Base-by-base conservation (phyloP, 2,797 vertebrate genomes). In the Pitangus sulphuratus region DNA sequence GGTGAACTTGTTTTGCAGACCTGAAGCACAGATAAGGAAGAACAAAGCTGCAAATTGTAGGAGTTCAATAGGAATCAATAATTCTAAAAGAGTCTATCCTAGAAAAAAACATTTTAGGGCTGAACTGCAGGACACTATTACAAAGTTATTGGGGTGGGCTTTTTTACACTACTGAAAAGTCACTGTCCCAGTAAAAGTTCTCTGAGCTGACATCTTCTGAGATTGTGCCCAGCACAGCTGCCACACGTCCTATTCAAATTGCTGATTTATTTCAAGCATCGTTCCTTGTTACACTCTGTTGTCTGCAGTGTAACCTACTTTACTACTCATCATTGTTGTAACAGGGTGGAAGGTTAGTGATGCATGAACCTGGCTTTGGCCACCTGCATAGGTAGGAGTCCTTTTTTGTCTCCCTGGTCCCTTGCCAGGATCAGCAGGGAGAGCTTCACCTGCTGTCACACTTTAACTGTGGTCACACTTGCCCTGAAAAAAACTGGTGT, bases 381-480 rank as follows among this genome's bases (percentile, higher is more conserved):
- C 40, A 57, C 60, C 51, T 66, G 20, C 1, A 0, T 22, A 16
- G 39, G 19, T 25, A 72, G 54, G 54, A 54, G 17, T 33, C 15
- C 4, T 30, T 48, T 45, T 37, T 30, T 28, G 35, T 61, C 60
- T 64, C 53, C 7, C 20, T 15, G 2, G 10, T 40, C 4, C 47
- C 64, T 53, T 87, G 60, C 19, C 4, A 4, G 24, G 8, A 14
- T 57, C 7, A 14, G 14, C 28, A 60, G 51, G 62, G 26, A 78
- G 30, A 77, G 10, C 15, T 53, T 33, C 9, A 5, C 15, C 12
- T 31, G 45, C 19, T 58, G 31, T 54, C 0, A 0, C 19, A 5
- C 10, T 60, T 54, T 47, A 20, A 24, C 28, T 1, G 0, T 0
- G 5, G 35, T 44, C 26, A 3, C 0, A 0, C 56, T 76, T 8